These are phyloP conservation scores for Tetramorium bicarinatum DNA, from an alignment of 2,888 invertebrate species.

Conservation along the genomic window DNA sequence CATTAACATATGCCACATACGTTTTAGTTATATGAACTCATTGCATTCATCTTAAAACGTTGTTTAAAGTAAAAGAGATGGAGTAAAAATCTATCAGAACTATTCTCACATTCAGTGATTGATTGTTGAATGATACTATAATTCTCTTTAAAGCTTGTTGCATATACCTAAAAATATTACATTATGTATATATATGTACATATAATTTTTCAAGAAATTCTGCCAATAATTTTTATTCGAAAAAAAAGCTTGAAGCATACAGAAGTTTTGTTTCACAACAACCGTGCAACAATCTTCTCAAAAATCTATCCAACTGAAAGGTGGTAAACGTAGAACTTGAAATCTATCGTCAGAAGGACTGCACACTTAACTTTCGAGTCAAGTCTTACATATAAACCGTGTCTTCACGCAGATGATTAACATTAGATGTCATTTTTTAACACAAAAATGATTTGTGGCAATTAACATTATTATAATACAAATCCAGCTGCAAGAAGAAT, in stretches of 20 bases:
- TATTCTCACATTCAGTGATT: neutral
- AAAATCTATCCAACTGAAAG: neutral
- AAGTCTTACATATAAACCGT: conserved; percentile 2
- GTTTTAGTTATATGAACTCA: neutral
- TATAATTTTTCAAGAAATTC: neutral
- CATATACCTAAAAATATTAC: conserved; percentile 3
- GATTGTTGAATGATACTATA: conserved; percentile 17
- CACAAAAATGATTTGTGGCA: neutral
- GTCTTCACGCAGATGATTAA: neutral
- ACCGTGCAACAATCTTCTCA: neutral
- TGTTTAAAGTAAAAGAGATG: conserved; percentile 11
- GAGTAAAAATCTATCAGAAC: neutral
- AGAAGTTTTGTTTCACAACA: neutral
- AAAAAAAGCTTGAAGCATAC: neutral
- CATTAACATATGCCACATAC: neutral
- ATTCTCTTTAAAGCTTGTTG: neutral
- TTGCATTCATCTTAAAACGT: conserved; percentile 8
- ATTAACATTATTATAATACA: conserved; percentile 14
- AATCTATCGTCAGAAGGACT: neutral
- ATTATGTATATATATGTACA: neutral
- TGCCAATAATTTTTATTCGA: neutral
- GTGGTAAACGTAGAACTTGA: neutral
- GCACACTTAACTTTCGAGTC: neutral
- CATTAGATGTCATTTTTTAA: neutral
- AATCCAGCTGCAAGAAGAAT: neutral